A percentile compares a stretch with the other conserved stretches of the same genome.
These are phyloP conservation scores for Hippoglossus hippoglossus DNA, from an alignment of 2,797 vertebrate genomes.

Conservation along the genomic window DNA sequence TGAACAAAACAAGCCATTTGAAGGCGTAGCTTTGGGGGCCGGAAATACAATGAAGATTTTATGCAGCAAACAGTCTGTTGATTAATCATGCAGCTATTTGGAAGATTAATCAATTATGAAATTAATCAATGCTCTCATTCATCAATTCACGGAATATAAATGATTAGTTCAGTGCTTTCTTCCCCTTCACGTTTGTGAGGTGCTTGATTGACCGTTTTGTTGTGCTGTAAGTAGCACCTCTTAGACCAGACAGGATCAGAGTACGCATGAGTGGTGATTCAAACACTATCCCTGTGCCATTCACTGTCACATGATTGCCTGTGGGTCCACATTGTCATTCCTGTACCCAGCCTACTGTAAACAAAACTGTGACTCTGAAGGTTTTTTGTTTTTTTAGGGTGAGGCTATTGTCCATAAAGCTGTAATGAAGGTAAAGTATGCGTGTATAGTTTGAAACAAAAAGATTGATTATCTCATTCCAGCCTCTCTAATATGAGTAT, in stretches of 20 bases:
- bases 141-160: no score
- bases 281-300: conserved; percentile 34
- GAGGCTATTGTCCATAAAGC: not conserved
- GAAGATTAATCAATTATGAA: no score
- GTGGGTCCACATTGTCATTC: not conserved
- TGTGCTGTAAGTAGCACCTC: conserved; percentile 18
- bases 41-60: no score
- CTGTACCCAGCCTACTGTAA: conserved; percentile 7
- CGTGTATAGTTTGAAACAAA: not conserved
- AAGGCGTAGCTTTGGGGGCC: no score
- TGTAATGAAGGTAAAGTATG: not conserved
- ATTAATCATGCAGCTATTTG: no score
- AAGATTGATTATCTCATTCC: not conserved
- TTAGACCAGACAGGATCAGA: conserved; percentile 29
- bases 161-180: not conserved
- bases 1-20: no score
- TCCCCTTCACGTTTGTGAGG: conserved; percentile 8
- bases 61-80: no score
- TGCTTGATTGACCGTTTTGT: conserved; percentile 18
- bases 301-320: conserved; percentile 22
- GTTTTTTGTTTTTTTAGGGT: not conserved
- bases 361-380: conserved; percentile 3
- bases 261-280: conserved; percentile 40
- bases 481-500: not conserved
- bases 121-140: not conserved